Evolutionary conservation across 2,888 invertebrate genomes (phyloP), one percentile per base, ranked within the genome.

Genomic region (Onchidella celtica): DNA sequence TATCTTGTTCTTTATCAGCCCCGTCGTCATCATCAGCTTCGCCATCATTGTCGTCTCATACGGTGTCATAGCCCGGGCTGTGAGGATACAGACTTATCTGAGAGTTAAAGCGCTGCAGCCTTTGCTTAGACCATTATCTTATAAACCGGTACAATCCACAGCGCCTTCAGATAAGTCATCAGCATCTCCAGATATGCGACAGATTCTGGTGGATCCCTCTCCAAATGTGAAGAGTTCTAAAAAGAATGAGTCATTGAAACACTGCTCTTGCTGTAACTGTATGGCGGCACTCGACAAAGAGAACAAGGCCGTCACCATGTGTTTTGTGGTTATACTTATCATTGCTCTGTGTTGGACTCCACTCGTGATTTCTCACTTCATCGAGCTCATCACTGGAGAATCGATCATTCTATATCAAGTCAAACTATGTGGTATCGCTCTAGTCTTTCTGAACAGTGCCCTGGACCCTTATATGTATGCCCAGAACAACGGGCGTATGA

Each of bases 361-460:
- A 24, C 83, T 90, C 61, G 85, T 90, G 78, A 86, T 88, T 27
- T 89, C 90, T 36, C 89, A 90, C 75, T 84, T 89, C 80, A 76
- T 90, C 29, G 88, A 89, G 73, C 63, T 89, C 27, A 80, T 85
- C 59, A 87, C 86, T 1, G 90, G 90, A 63, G 87, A 89, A 69
- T 89, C 90, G 36, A 89, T 89, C 79, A 88, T 89, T 63, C 76
- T 90, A 27, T 89, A 89, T 79, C 90, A 90, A 82, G 89, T 90
- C 61, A 89, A 90, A 85, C 84, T 90, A 68, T 90, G 90, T 73
- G 89, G 89, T 83, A 89, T 90, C 38, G 89, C 89, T 75, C 85
- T 90, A 29, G 87, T 90, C 70, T 90, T 89, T 85, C 87, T 90
- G 3, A 90, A 90, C 84, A 89, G 89, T 81, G 90, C 89, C 57